Conservation (phyloP, 2,888 invertebrate genomes). For the Acrobasis suavella region DNA sequence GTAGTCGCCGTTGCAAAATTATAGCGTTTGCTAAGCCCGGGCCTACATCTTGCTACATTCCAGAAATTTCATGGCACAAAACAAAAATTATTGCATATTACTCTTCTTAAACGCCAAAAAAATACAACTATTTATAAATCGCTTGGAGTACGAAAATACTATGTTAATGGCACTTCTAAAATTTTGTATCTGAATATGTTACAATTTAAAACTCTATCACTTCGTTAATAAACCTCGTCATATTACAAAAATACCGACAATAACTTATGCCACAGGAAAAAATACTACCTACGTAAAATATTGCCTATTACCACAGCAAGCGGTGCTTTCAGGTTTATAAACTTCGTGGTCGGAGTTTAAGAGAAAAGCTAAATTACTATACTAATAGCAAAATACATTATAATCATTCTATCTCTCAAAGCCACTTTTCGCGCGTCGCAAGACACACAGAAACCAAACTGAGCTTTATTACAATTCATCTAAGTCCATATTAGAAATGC, state of each 20-base stretch:
- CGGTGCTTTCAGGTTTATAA: no score
- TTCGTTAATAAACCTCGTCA: no score
- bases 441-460: conserved; percentile 15
- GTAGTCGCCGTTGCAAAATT: background rate
- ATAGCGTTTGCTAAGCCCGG: conserved; percentile 4
- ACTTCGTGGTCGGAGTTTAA: background rate
- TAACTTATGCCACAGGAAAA: no score
- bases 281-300: no score
- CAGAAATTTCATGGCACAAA: conserved; percentile 36
- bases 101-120: background rate
- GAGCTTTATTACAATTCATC: conserved; percentile 10
- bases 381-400: conserved; percentile 36
- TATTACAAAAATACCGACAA: no score
- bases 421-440: conserved; percentile 1
- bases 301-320: no score
- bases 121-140: conserved; percentile 46
- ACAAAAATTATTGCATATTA: conserved; percentile 28
- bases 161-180: conserved; percentile 76
- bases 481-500: conserved; percentile 23
- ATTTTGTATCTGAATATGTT: conserved; percentile 45
- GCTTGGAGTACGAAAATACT: conserved; percentile 73
- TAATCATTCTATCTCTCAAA: conserved; percentile 7
- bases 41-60: conserved; percentile 21
- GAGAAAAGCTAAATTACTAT: conserved; percentile 26
- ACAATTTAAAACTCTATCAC: conserved; percentile 22